These are phyloP conservation scores for Sebastes fasciatus DNA, from an alignment of 2,113 vertebrate genomes.

Conservation along the genomic window DNA sequence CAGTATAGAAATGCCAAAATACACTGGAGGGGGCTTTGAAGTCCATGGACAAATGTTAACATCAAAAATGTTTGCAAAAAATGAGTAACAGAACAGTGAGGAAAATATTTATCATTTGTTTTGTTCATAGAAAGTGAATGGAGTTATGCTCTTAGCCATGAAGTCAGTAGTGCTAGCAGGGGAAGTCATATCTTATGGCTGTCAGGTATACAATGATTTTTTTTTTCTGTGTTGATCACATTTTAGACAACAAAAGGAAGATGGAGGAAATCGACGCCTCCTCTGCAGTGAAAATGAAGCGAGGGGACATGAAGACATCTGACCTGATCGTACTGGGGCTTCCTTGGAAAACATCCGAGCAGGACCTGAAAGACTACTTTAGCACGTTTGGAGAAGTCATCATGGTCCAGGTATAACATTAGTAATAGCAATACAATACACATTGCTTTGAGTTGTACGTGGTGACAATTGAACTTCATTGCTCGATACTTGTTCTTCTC, in stretches of 20 bases:
- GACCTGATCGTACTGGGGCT: conserved; percentile 97
- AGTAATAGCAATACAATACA: not conserved
- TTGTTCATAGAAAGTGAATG: too few species aligned
- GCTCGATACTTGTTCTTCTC: not conserved
- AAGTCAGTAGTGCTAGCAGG: not conserved
- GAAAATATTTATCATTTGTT: too few species aligned
- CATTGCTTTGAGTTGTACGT: not conserved
- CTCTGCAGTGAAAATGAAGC: conserved; percentile 97
- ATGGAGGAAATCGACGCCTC: conserved; percentile 99
- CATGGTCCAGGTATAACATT: conserved; percentile 94
- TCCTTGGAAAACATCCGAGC: conserved; percentile 98
- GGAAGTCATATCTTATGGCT: not conserved
- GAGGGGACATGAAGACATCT: conserved; percentile 97
- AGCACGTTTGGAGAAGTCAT: conserved; percentile 98
- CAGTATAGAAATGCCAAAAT: too few species aligned
- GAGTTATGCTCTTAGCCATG: too few species aligned
- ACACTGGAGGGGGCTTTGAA: too few species aligned
- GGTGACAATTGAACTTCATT: not conserved
- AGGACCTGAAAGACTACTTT: conserved; percentile 98
- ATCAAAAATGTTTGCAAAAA: too few species aligned
- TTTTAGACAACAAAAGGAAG: conserved; percentile 96
- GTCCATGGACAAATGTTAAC: too few species aligned
- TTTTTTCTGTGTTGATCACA: not conserved
- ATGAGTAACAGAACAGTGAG: too few species aligned
- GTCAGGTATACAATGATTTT: not conserved